Evolutionary conservation across 2,113 vertebrate genomes (phyloP), one percentile per base, ranked within the genome.

Genomic region (Hippopotamus amphibius): DNA sequence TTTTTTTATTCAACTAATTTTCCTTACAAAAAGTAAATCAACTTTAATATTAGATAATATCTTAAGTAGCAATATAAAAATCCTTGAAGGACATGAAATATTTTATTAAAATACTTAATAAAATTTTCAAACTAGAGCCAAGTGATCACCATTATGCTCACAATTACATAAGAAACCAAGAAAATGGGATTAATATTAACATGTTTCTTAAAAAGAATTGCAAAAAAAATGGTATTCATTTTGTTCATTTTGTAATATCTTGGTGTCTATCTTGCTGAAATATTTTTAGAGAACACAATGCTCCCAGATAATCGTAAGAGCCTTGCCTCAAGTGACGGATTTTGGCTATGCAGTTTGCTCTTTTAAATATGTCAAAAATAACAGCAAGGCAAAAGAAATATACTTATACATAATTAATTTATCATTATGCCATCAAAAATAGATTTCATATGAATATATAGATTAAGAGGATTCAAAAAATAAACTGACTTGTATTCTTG

Each of bases 401-500:
- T 46, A 87, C 61, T 66, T 93, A 15, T 12, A 81, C 8, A 83
- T 92, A 83, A 88, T 91, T 92, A 76, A 43, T 63, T 48, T 94
- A 28, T 68, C 76, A 88, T 46, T 87, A 84, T 88, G 13, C 48
- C 50, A 61, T 72, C 72, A 96, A 95, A 95, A 96, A 79, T 28
- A 90, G 14, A 61, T 76, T n/a, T 95, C 90, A 87, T 81, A 81
- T 76, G 55, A 95, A 16, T 71, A 76, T 95, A 63, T 72, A 88
- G 57, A 82, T 10, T 48, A 96, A 80, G 74, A 91, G 37, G 87
- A 88, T 86, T 68, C 65, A 86, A 95, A 95, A 92, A 95, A 68
- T 81, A 96, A 97, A 98, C 66, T 6, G 12, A 66, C 61, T 19
- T 81, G 9, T 30, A 83, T 85, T 90, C 95, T 97, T 84, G 90